phyloP scores from a whole-genome alignment of 2,888 invertebrate species.

The Tuberolachnus salignus region DNA sequence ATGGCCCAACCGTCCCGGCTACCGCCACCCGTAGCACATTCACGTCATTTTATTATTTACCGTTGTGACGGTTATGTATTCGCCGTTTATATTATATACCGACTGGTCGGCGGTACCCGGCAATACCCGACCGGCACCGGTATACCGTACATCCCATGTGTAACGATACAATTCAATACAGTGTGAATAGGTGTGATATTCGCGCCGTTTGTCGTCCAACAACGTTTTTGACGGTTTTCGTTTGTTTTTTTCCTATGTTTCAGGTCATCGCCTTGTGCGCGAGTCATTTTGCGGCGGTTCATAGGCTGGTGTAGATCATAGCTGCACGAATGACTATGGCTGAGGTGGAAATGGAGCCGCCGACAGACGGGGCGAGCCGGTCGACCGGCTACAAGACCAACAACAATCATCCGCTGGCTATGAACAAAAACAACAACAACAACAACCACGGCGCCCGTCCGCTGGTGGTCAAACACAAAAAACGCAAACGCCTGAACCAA shows the following conservation, averaged over 20 bases:
- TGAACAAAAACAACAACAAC: slow-evolving; percentile 70
- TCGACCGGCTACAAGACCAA: slow-evolving; percentile 63
- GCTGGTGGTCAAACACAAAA: slow-evolving; percentile 68
- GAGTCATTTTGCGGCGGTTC: slow-evolving; percentile 27
- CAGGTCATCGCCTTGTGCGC: background rate
- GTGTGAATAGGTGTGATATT: too few relatives aligned
- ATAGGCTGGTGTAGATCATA: slow-evolving; percentile 65
- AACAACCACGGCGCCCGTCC: slow-evolving; percentile 65
- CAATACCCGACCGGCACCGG: too few relatives aligned
- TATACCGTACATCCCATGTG: too few relatives aligned
- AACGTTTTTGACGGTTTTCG: background rate
- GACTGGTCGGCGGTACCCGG: too few relatives aligned
- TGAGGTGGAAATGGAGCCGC: slow-evolving; percentile 62
- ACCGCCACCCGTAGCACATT: too few relatives aligned
- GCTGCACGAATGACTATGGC: slow-evolving; percentile 76
- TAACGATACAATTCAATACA: too few relatives aligned
- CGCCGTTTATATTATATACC: too few relatives aligned
- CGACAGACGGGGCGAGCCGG: slow-evolving; percentile 59
- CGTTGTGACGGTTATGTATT: too few relatives aligned
- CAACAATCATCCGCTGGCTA: slow-evolving; percentile 69
- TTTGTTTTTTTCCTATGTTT: slow-evolving; percentile 2
- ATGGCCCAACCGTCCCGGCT: too few relatives aligned
- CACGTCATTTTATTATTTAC: too few relatives aligned
- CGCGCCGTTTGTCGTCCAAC: too few relatives aligned
- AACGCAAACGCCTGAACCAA: slow-evolving; percentile 79